phyloP scores from a whole-genome alignment of 2,888 invertebrate genomes.

The Synanthedon formicaeformis region DNA sequence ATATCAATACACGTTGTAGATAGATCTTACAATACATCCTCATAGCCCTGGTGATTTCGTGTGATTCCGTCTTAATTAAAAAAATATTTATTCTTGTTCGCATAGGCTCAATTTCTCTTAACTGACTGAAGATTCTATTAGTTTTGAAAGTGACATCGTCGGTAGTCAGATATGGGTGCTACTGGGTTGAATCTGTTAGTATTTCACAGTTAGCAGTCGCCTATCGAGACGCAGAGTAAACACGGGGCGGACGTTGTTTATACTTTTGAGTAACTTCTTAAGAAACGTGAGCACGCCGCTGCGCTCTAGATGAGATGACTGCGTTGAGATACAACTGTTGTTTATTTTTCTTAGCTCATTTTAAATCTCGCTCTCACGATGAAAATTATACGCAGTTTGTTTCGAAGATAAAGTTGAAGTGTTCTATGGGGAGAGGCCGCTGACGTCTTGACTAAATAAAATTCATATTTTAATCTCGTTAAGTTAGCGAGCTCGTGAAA shows the following conservation, averaged over 20 bases:
- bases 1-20: no score
- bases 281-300: slow-evolving; percentile 42
- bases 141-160: slow-evolving; percentile 14
- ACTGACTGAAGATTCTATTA: no score
- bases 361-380: slow-evolving; percentile 34
- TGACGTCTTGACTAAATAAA: slow-evolving; percentile 3
- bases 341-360: slow-evolving; percentile 54
- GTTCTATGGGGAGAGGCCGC: slow-evolving; percentile 3
- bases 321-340: slow-evolving; percentile 58
- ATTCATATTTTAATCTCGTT: slow-evolving; percentile 5
- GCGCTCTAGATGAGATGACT: slow-evolving; percentile 51
- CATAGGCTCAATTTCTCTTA: no score
- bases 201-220: slow-evolving; percentile 22
- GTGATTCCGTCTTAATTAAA: no score
- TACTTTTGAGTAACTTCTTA: slow-evolving; percentile 40
- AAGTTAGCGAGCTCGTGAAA: background rate
- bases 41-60: no score
- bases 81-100: no score
- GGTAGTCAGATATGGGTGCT: slow-evolving; percentile 9
- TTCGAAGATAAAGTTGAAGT: slow-evolving; percentile 6
- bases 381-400: slow-evolving; percentile 44
- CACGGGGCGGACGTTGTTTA: slow-evolving; percentile 42
- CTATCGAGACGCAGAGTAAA: slow-evolving; percentile 39
- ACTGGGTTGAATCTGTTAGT: slow-evolving; percentile 24
- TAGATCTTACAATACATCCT: no score